Base-by-base conservation (phyloP, 1,140 invertebrate species). In the Brachionus manjavacas region DNA sequence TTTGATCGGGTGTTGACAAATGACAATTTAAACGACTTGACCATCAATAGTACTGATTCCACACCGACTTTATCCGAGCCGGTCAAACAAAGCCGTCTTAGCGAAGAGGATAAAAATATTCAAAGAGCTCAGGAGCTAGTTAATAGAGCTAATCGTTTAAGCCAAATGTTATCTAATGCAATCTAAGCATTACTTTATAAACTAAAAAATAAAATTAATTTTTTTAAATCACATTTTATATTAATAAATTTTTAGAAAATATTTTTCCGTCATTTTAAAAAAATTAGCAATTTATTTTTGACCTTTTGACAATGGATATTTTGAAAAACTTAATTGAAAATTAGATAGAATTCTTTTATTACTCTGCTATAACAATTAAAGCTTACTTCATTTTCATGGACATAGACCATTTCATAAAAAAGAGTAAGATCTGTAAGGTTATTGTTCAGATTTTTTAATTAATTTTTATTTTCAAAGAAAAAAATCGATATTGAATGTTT, bases 91-190 rank as follows among this genome's bases (percentile, higher is more conserved):
- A 76, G 41, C 14, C 41, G 72, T 4, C 4, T 49, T 23, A 76
- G 43, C 49, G 72, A 76, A 76, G 41, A 76, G 12, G 72, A 76
- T 23, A 20, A 25, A 46, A 76, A 76, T 76, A 76, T 76, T 25
- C 25, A 14, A 46, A 76, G 72, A 4, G 72, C 72, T 76, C 39
- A 76, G 41, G 72, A 76, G 14, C 31, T 76, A 1, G 72, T 76
- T 49, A 76, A 76, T 49, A 23, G 41, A 76, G 72, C 72, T 49
- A 76, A 76, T 76, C 72, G 43, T n/a, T 76, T 76, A 49, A 76
- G 43, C 31, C 72, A 76, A 76, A 49, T 76, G 20, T 14, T 76
- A 25, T 76, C 72, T 14, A 76, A 41, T 72, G 72, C 46, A 35
- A 76, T 76, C n/a, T 76, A 76, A 76, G 23, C 9, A 23, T 60